Evolutionary conservation across 1,140 invertebrate genomes (phyloP), one percentile per base, ranked within the genome.

Genomic region (Batillaria attramentaria): DNA sequence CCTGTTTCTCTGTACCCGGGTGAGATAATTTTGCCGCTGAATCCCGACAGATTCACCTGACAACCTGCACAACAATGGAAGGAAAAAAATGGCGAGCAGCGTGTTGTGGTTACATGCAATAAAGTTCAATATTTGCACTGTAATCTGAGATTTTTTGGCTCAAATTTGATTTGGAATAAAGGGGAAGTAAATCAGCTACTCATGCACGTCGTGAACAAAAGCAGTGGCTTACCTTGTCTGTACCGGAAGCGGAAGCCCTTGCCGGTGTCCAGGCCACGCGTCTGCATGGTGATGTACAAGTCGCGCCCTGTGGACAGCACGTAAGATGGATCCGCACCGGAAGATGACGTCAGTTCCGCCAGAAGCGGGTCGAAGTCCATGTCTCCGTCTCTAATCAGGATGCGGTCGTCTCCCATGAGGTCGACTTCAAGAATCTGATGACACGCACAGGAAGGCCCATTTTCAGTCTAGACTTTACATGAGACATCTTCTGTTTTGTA

Each of bases 261-360:
- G 24, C 79, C 60, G 0, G 39, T 72, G 8, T 42, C 20, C 39
- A 78, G 77, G 37, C 75, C 54, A 28, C 72, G n/a, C 24, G 82
- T 83, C 42, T 83, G 82, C 72, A 81, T 74, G 62, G 68, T 72
- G 66, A 81, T 77, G 73, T 81, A 77, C 35, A 83, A 28, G 46
- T 77, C 43, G 39, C 76, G 70, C 4, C 77, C 73, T 18, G 77
- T 79, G 35, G 79, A 81, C n/a, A 83, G 66, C 24, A 77, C 43
- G 65, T 76, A 80, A 24, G 60, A 42, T 35, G 62, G 57, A 62
- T 42, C 68, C 13, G 41, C 73, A 2, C 66, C 78, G 0, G 43
- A 69, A 65, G 66, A 39, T n/a, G 77, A 69, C 46, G 57, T 69
- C 46, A 79, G 65, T 39, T 57, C 41, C 13, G 54, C 65, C 20